Conservation (phyloP, 2,113 vertebrate species). For the Petromus typicus region DNA sequence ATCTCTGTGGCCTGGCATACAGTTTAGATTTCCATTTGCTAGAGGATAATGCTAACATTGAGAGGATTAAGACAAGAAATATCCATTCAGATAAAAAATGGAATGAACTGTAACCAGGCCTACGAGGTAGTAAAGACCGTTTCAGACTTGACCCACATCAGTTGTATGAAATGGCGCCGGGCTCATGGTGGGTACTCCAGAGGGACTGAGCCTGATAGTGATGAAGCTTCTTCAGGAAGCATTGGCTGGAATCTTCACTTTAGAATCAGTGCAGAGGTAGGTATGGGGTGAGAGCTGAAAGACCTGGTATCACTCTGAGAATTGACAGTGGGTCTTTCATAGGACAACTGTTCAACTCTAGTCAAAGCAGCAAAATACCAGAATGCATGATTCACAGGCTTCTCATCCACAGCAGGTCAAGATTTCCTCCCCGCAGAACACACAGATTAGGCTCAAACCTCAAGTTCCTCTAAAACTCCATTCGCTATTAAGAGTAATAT, state of each 20-base stretch:
- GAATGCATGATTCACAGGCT: not conserved
- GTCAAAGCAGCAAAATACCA: not conserved
- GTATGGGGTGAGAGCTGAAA: not conserved
- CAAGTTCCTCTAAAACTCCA: slow-evolving; percentile 9
- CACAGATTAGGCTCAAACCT: not conserved
- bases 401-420: slow-evolving; percentile 13
- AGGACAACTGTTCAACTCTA: not conserved
- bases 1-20: not conserved
- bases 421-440: not conserved
- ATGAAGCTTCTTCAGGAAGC: not conserved
- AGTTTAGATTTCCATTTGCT: not conserved
- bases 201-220: not conserved
- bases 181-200: not conserved
- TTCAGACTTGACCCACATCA: not conserved
- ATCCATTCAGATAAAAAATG: not conserved
- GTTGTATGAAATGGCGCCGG: not conserved
- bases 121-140: not conserved
- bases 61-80: slow-evolving; percentile 26
- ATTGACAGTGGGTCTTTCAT: not conserved
- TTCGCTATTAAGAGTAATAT: not conserved
- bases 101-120: not conserved
- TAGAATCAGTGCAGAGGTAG: not conserved
- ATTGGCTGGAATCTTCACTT: not conserved
- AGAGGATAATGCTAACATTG: not conserved
- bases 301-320: not conserved